Evolutionary conservation across 2,888 invertebrate genomes (phyloP).

Genomic region (Malacosoma neustria): DNA sequence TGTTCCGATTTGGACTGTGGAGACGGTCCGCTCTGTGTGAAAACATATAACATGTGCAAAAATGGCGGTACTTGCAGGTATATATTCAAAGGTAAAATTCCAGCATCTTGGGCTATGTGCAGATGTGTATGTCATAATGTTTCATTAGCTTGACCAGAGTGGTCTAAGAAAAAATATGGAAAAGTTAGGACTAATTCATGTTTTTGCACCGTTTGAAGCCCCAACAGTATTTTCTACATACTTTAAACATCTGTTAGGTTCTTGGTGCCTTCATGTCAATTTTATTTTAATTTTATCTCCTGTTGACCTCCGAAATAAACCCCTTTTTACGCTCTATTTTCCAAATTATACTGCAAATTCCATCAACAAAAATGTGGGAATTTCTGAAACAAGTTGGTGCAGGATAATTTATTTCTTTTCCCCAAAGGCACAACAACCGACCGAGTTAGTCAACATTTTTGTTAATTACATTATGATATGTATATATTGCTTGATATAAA

Average conservation of each 20-base stretch:
- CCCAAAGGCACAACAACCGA: background rate
- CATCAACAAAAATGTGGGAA: background rate
- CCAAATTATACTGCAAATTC: background rate
- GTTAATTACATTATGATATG: too few species aligned
- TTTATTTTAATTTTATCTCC: background rate
- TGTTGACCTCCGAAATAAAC: background rate
- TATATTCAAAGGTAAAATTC: too few species aligned
- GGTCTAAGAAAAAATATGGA: too few species aligned
- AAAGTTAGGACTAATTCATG: too few species aligned
- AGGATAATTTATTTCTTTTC: background rate
- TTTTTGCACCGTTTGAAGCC: too few species aligned
- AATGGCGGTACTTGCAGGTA: slow-evolving; percentile 92
- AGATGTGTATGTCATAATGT: too few species aligned
- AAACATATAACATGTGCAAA: slow-evolving; percentile 77
- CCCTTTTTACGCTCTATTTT: background rate
- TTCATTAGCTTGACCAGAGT: too few species aligned
- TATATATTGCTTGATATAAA: too few species aligned
- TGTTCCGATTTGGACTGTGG: slow-evolving; percentile 88
- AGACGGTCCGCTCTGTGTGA: slow-evolving; percentile 84
- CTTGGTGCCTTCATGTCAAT: background rate
- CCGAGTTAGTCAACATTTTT: too few species aligned
- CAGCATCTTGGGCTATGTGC: too few species aligned
- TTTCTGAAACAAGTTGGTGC: background rate
- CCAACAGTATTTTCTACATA: too few species aligned
- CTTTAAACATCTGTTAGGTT: too few species aligned